Conservation (phyloP, 2,113 vertebrate genomes). For the Lophura nycthemera region DNA sequence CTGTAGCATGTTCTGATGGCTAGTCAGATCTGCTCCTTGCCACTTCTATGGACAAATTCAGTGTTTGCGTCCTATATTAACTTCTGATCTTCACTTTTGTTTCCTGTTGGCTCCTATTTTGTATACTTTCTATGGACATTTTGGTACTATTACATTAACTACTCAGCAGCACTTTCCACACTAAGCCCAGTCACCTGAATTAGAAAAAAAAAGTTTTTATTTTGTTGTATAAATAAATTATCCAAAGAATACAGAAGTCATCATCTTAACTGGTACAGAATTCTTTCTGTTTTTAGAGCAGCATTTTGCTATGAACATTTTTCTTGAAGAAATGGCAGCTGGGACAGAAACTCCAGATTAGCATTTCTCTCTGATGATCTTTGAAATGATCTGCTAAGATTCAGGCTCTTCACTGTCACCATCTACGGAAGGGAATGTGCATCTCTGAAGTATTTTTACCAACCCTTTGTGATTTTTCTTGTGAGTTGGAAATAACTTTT, state of each 20-base stretch:
- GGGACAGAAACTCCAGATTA: slow-evolving; percentile 14
- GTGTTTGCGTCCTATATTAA: neutral
- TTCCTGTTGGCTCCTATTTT: neutral
- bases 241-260: neutral
- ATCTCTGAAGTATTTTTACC: slow-evolving; percentile 56
- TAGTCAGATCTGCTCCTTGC: neutral
- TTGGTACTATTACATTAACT: neutral
- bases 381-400: slow-evolving; percentile 11
- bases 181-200: neutral
- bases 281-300: slow-evolving; percentile 41
- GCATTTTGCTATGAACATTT: slow-evolving; percentile 33
- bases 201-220: slow-evolving; percentile 17
- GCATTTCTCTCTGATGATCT: neutral
- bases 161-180: neutral
- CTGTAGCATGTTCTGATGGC: neutral
- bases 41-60: neutral
- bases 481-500: neutral
- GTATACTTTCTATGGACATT: neutral
- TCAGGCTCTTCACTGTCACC: slow-evolving; percentile 8
- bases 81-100: neutral
- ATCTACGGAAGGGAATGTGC: neutral
- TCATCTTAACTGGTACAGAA: neutral
- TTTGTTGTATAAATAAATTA: neutral
- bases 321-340: neutral
- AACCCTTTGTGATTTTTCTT: neutral